Evolutionary conservation across 1,140 invertebrate species (phyloP), one percentile per base, ranked within the genome.

Genomic region (Xylocopa sonorina): DNA sequence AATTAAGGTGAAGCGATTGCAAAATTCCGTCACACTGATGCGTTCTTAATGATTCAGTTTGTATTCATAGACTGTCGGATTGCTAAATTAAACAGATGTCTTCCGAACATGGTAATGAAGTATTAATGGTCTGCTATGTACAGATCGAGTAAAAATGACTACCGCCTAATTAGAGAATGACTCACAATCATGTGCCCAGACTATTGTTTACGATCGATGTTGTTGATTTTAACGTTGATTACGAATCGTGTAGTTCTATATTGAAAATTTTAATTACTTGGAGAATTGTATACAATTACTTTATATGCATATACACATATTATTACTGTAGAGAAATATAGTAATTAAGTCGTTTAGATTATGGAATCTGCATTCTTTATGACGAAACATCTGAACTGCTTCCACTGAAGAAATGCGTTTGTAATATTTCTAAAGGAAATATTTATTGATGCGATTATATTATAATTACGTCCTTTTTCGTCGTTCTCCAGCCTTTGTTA

Each of bases 151-250:
- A 50, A 27, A 76, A 16, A 18, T 32, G 16, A 41, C 1, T 3
- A 12, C 12, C 5, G 43, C 16, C 34, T 43, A 46, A 71, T 60
- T 67, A 62, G 43, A 50, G 1, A 10, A 10, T 71, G 75, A 78
- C 7, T 78, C 75, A 78, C 12, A 24, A 41, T 78, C 75, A 71
- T 51, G 5, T 62, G 66, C 16, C 57, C n/a, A 14, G 24, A 66
- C 24, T 38, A 34, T 62, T 78, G 48, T 75, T 66, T 75, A 43
- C 9, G 34, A 78, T 62, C 3, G 55, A 75, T 32, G 14, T 27
- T 48, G 43, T 34, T 27, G 38, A 9, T 9, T 62, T 24, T 62
- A 21, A 5, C 38, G 3, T 38, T n/a, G 21, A 16, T 7, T 6
- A 18, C 21, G 14, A 5, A 12, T 46, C 3, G 3, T 10, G 12